phyloP scores from a whole-genome alignment of 2,888 invertebrate species.

The Corbicula japonica region DNA sequence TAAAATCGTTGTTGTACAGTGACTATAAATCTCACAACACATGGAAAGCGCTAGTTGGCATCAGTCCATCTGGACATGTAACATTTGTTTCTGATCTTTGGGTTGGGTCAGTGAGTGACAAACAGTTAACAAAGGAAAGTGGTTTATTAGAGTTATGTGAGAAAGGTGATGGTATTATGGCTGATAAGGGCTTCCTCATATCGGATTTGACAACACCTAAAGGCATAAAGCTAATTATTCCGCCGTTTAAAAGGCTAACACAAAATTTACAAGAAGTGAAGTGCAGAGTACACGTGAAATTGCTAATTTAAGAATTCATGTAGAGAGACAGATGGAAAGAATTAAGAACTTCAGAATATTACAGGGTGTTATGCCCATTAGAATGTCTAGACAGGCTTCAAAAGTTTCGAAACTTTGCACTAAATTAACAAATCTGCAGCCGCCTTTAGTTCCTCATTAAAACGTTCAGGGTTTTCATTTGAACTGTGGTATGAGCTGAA shows the following conservation, averaged over 20 bases:
- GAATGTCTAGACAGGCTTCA: slow-evolving; percentile 20
- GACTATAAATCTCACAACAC: slow-evolving; percentile 60
- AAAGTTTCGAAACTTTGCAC: slow-evolving; percentile 33
- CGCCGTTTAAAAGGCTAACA: slow-evolving; percentile 33
- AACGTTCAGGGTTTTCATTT: too few species aligned
- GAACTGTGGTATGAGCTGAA: too few species aligned
- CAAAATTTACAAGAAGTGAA: slow-evolving; percentile 45
- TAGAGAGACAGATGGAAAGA: slow-evolving; percentile 57
- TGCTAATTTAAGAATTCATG: slow-evolving; percentile 56
- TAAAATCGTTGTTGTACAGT: slow-evolving; percentile 55
- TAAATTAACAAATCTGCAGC: slow-evolving; percentile 30
- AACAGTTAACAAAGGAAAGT: slow-evolving; percentile 42
- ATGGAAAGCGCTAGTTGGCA: slow-evolving; percentile 46
- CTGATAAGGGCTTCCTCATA: slow-evolving; percentile 50
- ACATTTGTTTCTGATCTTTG: slow-evolving; percentile 52
- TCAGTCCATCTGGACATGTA: slow-evolving; percentile 48
- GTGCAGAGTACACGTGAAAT: slow-evolving; percentile 46
- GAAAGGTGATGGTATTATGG: slow-evolving; percentile 53
- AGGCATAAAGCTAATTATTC: slow-evolving; percentile 48
- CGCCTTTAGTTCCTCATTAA: slow-evolving; percentile 20
- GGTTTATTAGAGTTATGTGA: slow-evolving; percentile 52
- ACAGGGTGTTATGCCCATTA: slow-evolving; percentile 50
- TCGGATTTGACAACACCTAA: slow-evolving; percentile 40
- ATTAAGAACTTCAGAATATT: slow-evolving; percentile 61
- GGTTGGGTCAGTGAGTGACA: slow-evolving; percentile 46